phyloP scores from a whole-genome alignment of 2,888 invertebrate species.

The Euclidia mi region DNA sequence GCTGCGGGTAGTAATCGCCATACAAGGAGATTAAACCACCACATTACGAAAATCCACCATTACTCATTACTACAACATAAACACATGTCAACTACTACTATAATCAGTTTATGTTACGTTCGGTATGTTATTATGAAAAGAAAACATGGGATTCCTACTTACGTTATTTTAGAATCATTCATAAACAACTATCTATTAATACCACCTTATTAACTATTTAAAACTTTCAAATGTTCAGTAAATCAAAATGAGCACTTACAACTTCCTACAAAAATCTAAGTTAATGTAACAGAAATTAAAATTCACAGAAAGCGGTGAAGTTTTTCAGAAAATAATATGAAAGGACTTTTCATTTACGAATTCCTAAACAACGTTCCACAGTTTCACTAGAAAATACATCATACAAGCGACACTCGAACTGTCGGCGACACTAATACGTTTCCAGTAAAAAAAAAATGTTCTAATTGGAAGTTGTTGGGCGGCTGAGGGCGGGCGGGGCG shows the following conservation, averaged over 20 bases:
- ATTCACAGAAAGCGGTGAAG: conserved; percentile 23
- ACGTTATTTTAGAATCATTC: background rate
- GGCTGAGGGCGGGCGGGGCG: conserved; percentile 72
- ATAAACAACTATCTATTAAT: conserved; percentile 10
- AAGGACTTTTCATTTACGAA: conserved; percentile 29
- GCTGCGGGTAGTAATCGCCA: background rate
- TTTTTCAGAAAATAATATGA: conserved; percentile 13
- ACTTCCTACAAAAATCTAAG: conserved; percentile 32
- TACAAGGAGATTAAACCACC: background rate
- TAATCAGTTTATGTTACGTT: conserved; percentile 1
- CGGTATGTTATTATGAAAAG: background rate
- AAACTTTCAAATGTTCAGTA: conserved; percentile 27
- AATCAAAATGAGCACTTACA: conserved; percentile 28
- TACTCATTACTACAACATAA: conserved; percentile 11
- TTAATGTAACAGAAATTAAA: conserved; percentile 26
- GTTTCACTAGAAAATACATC: conserved; percentile 45
- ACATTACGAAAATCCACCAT: background rate
- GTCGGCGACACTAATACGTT: conserved; percentile 66
- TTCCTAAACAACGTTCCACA: conserved; percentile 29
- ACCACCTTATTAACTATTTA: conserved; percentile 9
- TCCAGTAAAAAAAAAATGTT: conserved; percentile 68
- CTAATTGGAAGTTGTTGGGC: conserved; percentile 74
- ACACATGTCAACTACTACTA: background rate
- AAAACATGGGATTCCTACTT: no score
- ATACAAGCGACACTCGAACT: conserved; percentile 52